Evolutionary conservation across 2,797 vertebrate species (phyloP), one percentile per base, ranked within the genome.

Genomic region (Anas capensis): DNA sequence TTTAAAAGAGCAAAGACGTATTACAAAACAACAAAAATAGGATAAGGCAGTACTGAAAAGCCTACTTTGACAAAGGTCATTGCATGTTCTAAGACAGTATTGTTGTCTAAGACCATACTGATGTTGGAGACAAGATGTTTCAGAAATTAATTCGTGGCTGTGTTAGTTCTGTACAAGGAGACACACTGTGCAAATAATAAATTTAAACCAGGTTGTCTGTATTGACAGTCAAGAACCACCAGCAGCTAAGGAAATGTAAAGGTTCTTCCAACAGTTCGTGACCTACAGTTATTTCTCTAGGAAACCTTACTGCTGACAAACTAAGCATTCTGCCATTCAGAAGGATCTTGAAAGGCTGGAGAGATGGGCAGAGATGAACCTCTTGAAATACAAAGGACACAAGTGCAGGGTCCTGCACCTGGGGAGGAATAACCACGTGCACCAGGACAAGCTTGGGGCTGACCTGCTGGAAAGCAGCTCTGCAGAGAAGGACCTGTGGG

Each of bases 161-260:
- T 88, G 23, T 77, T 88, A 92, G 88, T 95, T 90, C 88, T 79
- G 84, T 88, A 75, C 86, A 96, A 94, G 92, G 92, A 95, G 92
- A 95, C 58, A 24, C 49, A 34, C 80, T 91, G 82, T 81, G 31
- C 78, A 95, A 93, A 95, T 49, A 96, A 46, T 86, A 95, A 81
- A 58, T 84, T 92, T 93, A 83, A 96, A 17, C 14, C 71, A 87
- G 14, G 23, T 93, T 82, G 12, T 78, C 60, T 94, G 57, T 80
- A 56, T 27, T 72, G 33, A 92, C 48, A 94, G 72, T 80, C 58
- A 87, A 93, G 72, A 88, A 80, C 73, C 88, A 94, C 57, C 83
- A 95, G 76, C 42, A 89, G 83, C 36, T 31, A 82, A 68, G 38
- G 58, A 92, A 96, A 96, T 36, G 33, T 89, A 84, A 96, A 95